Percentiles rank a stretch among this genome's conserved stretches.
Conservation (phyloP, 1,140 invertebrate species). For the Acromyrmex echinatior region DNA sequence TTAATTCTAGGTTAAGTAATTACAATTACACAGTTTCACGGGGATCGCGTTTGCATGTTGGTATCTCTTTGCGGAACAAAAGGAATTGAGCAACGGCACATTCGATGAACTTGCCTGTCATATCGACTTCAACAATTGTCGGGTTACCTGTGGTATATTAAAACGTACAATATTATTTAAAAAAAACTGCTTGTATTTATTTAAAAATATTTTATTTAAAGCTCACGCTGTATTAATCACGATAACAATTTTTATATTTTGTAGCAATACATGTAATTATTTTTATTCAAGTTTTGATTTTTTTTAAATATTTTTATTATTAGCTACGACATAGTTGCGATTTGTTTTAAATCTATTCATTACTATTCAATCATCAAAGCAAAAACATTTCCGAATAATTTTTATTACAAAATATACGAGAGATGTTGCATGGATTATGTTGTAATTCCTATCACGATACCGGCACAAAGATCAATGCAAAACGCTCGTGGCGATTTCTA, state of each 20-base stretch:
- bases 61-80: not conserved
- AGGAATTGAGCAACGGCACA: conserved; percentile 24
- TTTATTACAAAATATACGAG: too few relatives aligned
- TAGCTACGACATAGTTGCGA: not conserved
- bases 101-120: not conserved
- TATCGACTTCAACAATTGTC: not conserved
- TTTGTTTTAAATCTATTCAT: not conserved
- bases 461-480: conserved; percentile 14
- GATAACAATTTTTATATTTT: not conserved
- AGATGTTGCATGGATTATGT: not conserved
- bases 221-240: not conserved
- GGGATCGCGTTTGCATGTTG: not conserved
- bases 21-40: conserved; percentile 42
- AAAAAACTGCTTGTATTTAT: not conserved
- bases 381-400: not conserved
- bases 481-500: conserved; percentile 21
- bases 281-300: conserved; percentile 9
- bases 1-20: conserved; percentile 53
- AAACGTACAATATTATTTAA: not conserved
- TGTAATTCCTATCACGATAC: not conserved
- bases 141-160: too few relatives aligned
- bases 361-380: not conserved
- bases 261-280: not conserved
- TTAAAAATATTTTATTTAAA: not conserved
- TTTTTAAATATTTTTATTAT: not conserved